phyloP scores from a whole-genome alignment of 2,797 vertebrate genomes.

The Streptopelia turtur region DNA sequence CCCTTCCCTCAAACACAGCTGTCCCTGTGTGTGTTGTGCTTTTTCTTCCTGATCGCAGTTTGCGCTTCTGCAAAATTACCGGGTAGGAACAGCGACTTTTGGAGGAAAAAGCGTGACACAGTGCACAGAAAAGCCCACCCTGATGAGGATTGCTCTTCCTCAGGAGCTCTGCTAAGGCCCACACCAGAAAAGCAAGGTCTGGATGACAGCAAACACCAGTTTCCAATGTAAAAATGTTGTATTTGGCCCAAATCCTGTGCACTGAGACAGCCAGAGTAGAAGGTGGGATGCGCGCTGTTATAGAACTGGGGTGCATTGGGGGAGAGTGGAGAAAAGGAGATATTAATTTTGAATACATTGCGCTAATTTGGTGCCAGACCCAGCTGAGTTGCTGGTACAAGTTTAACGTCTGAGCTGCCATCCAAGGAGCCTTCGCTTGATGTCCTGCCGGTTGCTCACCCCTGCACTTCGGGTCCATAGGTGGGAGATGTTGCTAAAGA shows the following conservation, averaged over 20 bases:
- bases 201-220: neutral
- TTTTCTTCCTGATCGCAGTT: neutral
- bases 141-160: neutral
- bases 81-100: neutral
- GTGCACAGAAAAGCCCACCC: neutral
- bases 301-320: neutral
- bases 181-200: neutral
- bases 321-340: neutral
- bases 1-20: fast-evolving
- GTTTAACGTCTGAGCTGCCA: neutral
- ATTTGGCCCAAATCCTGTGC: neutral
- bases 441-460: neutral
- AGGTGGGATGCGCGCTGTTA: too few species aligned
- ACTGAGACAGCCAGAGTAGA: neutral
- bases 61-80: neutral
- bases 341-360: neutral
- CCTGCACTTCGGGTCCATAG: fast-evolving
- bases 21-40: fast-evolving
- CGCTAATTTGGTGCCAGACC: neutral
- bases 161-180: neutral
- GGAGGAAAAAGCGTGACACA: fast-evolving
- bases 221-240: neutral
- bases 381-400: neutral
- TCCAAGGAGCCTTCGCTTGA: neutral
- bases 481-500: neutral